A percentile compares a stretch with the other conserved stretches of the same genome.
phyloP scores from a whole-genome alignment of 1,140 invertebrate species.

The Elysia chlorotica region DNA sequence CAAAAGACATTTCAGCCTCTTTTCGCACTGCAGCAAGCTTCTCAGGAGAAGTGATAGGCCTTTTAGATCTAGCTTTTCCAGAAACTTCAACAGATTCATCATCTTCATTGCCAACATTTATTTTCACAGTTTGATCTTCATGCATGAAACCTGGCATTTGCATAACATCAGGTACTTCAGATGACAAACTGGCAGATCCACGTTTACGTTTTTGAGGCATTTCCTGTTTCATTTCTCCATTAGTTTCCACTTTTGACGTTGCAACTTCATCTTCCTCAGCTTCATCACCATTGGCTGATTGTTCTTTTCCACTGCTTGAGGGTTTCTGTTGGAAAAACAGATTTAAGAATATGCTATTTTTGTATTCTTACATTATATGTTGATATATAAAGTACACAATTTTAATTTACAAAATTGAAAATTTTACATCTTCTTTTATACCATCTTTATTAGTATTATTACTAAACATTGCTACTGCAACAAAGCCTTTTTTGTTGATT shows the following conservation, averaged over 20 bases:
- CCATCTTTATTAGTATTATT: too few species aligned
- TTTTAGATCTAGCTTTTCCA: conserved; percentile 10
- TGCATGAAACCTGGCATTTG: conserved; percentile 24
- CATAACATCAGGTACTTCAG: conserved; percentile 26
- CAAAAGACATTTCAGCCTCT: conserved; percentile 29
- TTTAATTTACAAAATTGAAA: too few species aligned
- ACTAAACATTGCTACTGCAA: too few species aligned
- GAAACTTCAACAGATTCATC: conserved; percentile 18
- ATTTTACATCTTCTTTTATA: too few species aligned
- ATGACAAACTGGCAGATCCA: conserved; percentile 6
- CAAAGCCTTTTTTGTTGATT: too few species aligned
- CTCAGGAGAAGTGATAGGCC: conserved; percentile 27
- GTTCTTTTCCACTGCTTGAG: background rate
- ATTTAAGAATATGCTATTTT: too few species aligned
- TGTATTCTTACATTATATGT: too few species aligned
- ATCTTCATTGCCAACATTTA: conserved; percentile 19
- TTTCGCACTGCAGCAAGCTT: conserved; percentile 28
- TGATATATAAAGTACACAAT: too few species aligned
- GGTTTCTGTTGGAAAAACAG: too few species aligned
- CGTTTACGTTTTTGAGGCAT: too few species aligned
- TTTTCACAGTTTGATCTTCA: conserved; percentile 20
- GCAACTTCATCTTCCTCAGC: conserved; percentile 9
- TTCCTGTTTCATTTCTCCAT: conserved; percentile 1
- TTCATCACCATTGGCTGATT: conserved; percentile 2
- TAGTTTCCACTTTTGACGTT: background rate